These are phyloP conservation scores for Argyresthia goedartella DNA, from an alignment of 2,888 invertebrate genomes.

Conservation along the genomic window DNA sequence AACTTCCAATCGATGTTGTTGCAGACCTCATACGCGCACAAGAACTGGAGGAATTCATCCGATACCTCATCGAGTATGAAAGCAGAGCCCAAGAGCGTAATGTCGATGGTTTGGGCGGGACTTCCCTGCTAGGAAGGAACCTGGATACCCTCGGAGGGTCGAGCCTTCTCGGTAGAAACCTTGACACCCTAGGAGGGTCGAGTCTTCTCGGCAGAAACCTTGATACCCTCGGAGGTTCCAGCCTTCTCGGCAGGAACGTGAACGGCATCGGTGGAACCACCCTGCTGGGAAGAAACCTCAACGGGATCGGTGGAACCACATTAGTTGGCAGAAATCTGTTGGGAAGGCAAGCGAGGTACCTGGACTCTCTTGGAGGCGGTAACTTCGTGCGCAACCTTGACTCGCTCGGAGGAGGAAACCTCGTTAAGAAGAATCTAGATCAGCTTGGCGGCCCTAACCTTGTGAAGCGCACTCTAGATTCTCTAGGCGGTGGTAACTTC, in stretches of 20 bases:
- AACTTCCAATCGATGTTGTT: conserved; percentile 18
- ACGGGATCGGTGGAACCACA: conserved; percentile 18
- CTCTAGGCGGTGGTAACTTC: conserved; percentile 36
- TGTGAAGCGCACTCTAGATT: conserved; percentile 23
- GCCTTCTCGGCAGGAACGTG: conserved; percentile 16
- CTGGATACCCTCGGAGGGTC: conserved; percentile 10
- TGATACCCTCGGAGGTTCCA: conserved; percentile 18
- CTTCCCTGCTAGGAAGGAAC: conserved; percentile 14
- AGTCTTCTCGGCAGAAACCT: conserved; percentile 23
- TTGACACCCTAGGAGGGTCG: conserved; percentile 22
- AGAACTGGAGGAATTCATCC: conserved; percentile 42
- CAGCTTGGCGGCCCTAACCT: conserved; percentile 36
- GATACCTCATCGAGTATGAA: conserved; percentile 38
- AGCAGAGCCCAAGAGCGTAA: conserved; percentile 20
- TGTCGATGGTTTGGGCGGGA: conserved; percentile 17
- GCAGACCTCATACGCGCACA: conserved; percentile 43
- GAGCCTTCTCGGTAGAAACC: conserved; percentile 11
- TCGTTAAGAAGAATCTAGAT: conserved; percentile 43
- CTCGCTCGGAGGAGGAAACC: conserved; percentile 63
- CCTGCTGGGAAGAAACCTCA: conserved; percentile 10
- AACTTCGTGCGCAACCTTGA: conserved; percentile 58
- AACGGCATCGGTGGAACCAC: conserved; percentile 5
- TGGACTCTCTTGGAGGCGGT: conserved; percentile 54
- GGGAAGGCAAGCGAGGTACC: conserved; percentile 45
- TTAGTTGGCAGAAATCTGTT: conserved; percentile 16